phyloP scores from a whole-genome alignment of 2,797 vertebrate species.

The Geotrypetes seraphini region DNA sequence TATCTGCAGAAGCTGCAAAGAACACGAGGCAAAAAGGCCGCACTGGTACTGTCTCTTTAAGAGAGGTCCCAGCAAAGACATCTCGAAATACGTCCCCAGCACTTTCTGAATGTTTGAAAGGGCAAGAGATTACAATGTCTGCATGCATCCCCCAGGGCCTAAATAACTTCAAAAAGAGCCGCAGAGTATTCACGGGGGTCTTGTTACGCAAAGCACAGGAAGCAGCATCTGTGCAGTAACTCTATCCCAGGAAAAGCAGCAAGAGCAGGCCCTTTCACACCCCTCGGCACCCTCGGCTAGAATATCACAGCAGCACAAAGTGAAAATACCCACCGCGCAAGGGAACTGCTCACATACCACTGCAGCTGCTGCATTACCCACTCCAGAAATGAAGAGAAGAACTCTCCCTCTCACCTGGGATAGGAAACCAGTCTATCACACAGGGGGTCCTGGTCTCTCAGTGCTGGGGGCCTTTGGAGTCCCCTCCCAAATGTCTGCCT shows the following conservation, averaged over 20 bases:
- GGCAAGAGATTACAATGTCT: slow-evolving; percentile 43
- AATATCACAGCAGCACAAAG: slow-evolving; percentile 2
- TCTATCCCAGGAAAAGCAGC: slow-evolving; percentile 37
- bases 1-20: background rate
- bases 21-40: too few relatives aligned
- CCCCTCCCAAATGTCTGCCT: too few relatives aligned
- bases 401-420: too few relatives aligned
- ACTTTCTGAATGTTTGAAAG: slow-evolving; percentile 28
- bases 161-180: slow-evolving; percentile 80
- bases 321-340: background rate
- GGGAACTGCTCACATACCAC: slow-evolving; percentile 18
- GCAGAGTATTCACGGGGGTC: slow-evolving; percentile 66
- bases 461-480: too few relatives aligned
- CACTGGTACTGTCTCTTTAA: slow-evolving; percentile 25
- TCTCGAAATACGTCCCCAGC: slow-evolving; percentile 19
- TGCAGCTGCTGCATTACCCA: background rate
- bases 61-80: slow-evolving; percentile 32
- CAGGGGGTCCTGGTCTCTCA: too few relatives aligned
- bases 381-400: too few relatives aligned
- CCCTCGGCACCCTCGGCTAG: slow-evolving; percentile 1
- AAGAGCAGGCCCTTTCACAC: slow-evolving; percentile 31
- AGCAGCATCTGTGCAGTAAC: slow-evolving; percentile 56
- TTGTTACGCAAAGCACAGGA: slow-evolving; percentile 69
- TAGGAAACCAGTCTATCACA: too few relatives aligned
- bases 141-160: slow-evolving; percentile 51